Evolutionary conservation across 2,888 invertebrate species (phyloP).

Genomic region (Harpalus rufipes): DNA sequence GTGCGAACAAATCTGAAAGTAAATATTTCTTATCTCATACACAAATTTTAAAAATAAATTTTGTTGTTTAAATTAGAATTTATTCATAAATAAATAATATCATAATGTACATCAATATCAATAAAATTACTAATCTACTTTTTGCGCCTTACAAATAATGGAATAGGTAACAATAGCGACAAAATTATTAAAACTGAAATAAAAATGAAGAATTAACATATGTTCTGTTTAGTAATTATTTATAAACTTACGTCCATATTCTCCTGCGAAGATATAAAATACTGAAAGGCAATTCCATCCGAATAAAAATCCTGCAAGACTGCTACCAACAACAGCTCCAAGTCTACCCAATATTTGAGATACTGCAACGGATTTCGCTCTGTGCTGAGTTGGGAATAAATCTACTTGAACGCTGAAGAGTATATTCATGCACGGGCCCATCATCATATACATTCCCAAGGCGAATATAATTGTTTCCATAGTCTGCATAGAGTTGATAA

Average conservation of each 20-base stretch:
- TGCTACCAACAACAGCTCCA: constrained; percentile 78
- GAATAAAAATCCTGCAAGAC: constrained; percentile 76
- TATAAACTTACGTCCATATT: constrained; percentile 73
- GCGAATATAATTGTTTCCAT: constrained; percentile 18
- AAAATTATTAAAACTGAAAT: constrained; percentile 43
- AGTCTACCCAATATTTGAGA: constrained; percentile 79
- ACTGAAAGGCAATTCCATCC: constrained; percentile 77
- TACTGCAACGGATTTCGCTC: constrained; percentile 79
- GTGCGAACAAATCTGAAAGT: too few relatives aligned
- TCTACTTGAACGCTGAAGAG: constrained; percentile 76
- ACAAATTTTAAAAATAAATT: background rate
- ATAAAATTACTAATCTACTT: background rate
- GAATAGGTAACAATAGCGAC: constrained; percentile 27
- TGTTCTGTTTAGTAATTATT: background rate
- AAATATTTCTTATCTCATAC: too few relatives aligned
- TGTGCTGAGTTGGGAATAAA: constrained; percentile 75
- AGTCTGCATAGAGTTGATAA: constrained; percentile 32
- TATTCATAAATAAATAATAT: constrained; percentile 44
- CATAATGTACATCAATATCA: background rate
- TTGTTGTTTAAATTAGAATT: background rate
- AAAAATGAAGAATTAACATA: constrained; percentile 1
- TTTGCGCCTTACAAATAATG: constrained; percentile 31
- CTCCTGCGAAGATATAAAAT: constrained; percentile 74
- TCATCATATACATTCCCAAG: constrained; percentile 73
- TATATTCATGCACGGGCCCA: constrained; percentile 73